A percentile compares a stretch with the other conserved stretches of the same genome.
phyloP scores from a whole-genome alignment of 2,113 vertebrate genomes.

The Oreocharis arfaki region DNA sequence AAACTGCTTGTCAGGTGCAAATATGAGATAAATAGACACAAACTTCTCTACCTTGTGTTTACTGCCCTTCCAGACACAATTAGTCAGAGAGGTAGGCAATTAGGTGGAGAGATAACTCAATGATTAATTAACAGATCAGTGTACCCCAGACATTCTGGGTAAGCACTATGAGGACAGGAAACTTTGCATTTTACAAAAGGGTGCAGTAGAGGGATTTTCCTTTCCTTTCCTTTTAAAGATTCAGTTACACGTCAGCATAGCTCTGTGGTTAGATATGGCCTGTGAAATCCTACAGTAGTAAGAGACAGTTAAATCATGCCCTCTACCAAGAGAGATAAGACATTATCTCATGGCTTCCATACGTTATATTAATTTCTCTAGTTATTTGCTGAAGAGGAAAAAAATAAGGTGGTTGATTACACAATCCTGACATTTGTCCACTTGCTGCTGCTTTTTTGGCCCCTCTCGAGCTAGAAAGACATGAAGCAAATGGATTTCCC shows the following conservation, averaged over 20 bases:
- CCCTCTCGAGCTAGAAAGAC: background rate
- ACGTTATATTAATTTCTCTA: background rate
- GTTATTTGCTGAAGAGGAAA: background rate
- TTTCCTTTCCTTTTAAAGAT: background rate
- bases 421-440: conserved; percentile 19
- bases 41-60: background rate
- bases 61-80: background rate
- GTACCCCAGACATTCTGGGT: background rate
- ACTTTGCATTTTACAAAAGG: background rate
- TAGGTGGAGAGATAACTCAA: background rate
- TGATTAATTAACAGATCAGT: background rate
- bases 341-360: background rate
- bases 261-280: background rate
- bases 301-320: background rate
- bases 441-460: conserved; percentile 21
- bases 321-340: background rate
- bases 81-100: background rate
- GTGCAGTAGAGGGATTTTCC: background rate
- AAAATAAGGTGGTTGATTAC: background rate
- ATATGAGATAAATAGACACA: background rate
- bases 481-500: background rate
- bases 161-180: background rate
- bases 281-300: background rate
- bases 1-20: background rate
- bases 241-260: background rate